Conservation (phyloP, 2,888 invertebrate species). For the Lamellibrachia columna region DNA sequence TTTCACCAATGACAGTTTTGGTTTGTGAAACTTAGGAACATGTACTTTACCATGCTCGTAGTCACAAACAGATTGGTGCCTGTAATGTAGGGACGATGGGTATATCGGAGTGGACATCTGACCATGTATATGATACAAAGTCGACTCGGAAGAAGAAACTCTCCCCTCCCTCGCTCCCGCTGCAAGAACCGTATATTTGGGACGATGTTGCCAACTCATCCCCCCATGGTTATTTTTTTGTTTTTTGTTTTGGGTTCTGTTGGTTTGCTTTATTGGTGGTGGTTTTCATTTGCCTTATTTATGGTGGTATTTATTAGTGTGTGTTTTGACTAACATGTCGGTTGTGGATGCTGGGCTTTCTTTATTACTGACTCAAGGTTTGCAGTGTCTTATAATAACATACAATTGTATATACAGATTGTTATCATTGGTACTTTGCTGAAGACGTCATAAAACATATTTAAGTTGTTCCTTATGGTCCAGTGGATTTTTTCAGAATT, state of each 20-base stretch:
- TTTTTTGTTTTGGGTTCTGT: neutral
- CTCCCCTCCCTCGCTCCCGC: neutral
- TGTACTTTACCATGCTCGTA: neutral
- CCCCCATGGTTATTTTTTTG: neutral
- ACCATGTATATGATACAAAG: neutral
- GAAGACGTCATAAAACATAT: too few species aligned
- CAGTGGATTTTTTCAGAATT: too few species aligned
- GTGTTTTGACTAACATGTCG: neutral
- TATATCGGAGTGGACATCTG: neutral
- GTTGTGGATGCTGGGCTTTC: neutral
- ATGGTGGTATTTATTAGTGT: slow-evolving; percentile 13
- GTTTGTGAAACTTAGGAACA: neutral
- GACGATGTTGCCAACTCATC: neutral
- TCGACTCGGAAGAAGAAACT: neutral
- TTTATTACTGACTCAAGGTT: neutral
- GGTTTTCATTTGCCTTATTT: neutral
- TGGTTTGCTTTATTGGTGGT: neutral
- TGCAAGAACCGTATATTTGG: neutral
- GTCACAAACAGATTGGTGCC: neutral
- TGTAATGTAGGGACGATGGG: neutral
- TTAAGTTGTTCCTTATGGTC: too few species aligned
- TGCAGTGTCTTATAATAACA: neutral
- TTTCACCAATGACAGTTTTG: neutral
- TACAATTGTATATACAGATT: too few species aligned
- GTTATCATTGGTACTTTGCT: too few species aligned